Conservation (phyloP, 2,797 vertebrate genomes). For the Sitta carolinensis region DNA sequence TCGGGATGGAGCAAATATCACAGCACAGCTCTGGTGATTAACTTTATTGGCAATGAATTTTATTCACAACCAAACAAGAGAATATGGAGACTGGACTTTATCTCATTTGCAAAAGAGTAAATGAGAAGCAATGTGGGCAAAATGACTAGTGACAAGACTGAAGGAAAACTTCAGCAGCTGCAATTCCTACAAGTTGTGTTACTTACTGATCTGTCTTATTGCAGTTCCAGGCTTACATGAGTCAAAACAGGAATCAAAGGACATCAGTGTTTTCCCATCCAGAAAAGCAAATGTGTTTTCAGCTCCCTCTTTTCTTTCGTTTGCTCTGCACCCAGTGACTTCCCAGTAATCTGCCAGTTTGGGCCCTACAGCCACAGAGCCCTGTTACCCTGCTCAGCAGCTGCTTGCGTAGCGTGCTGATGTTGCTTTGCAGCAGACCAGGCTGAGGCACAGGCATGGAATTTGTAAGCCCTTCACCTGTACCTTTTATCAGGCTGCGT, state of each 20-base stretch:
- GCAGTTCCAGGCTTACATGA: slow-evolving; percentile 14
- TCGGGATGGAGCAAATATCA: background rate
- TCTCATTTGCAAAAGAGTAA: background rate
- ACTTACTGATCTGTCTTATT: background rate
- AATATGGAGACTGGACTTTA: background rate
- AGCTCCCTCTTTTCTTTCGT: background rate
- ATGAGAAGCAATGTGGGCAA: background rate
- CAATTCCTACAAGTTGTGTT: background rate
- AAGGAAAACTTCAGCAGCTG: background rate
- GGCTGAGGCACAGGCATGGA: rapidly evolving
- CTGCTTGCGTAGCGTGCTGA: rapidly evolving
- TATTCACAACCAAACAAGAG: background rate
- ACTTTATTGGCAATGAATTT: background rate
- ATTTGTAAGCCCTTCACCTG: background rate
- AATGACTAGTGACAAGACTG: background rate
- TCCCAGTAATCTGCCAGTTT: background rate
- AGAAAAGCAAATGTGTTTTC: background rate
- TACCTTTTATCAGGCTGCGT: background rate
- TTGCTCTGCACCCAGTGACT: background rate
- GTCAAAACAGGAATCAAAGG: slow-evolving; percentile 18
- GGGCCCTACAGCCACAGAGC: background rate
- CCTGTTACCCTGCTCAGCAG: background rate
- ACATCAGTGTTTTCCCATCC: background rate
- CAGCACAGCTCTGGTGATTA: background rate
- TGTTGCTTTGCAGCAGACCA: background rate